A percentile compares a stretch with the other conserved stretches of the same genome.
Evolutionary conservation across 2,888 invertebrate species (phyloP).

Genomic region (Drosophila lacicola): DNA sequence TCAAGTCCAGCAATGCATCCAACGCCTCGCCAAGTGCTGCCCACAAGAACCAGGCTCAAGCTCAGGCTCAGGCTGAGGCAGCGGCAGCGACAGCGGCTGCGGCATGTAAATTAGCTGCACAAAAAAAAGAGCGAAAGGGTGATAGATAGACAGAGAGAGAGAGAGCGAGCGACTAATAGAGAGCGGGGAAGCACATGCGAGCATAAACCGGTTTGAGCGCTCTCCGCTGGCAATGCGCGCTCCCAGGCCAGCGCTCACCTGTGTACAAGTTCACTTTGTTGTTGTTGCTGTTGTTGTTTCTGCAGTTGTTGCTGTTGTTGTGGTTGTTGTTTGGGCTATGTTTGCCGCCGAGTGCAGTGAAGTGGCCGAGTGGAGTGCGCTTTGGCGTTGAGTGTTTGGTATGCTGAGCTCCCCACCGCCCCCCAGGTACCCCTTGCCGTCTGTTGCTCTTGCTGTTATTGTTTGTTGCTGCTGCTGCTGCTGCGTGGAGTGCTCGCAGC

Average conservation of each 20-base stretch:
- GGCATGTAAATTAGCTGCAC: constrained; percentile 41
- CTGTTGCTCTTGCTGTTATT: constrained; percentile 37
- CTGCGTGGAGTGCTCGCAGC: constrained; percentile 35
- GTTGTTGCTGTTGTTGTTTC: constrained; percentile 42
- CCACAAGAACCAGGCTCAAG: constrained; percentile 54
- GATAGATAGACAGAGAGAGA: background rate
- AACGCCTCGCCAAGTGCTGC: constrained; percentile 67
- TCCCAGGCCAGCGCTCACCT: constrained; percentile 61
- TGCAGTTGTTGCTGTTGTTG: constrained; percentile 31
- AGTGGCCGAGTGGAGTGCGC: constrained; percentile 72
- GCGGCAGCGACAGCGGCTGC: constrained; percentile 1
- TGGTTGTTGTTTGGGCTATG: constrained; percentile 47
- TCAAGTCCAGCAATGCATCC: constrained; percentile 74
- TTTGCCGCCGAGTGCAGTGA: constrained; percentile 66
- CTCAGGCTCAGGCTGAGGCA: constrained; percentile 41
- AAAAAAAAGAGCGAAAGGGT: constrained; percentile 6
- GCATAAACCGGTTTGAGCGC: constrained; percentile 68
- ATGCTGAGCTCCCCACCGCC: constrained; percentile 51
- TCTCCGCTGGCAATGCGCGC: constrained; percentile 8
- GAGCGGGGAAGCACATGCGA: constrained; percentile 19
- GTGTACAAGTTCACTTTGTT: constrained; percentile 62
- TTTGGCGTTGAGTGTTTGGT: constrained; percentile 80
- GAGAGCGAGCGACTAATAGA: background rate
- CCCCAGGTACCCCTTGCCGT: background rate
- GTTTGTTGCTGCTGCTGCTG: constrained; percentile 43